phyloP scores from a whole-genome alignment of 2,888 invertebrate genomes.

The Orgyia antiqua region DNA sequence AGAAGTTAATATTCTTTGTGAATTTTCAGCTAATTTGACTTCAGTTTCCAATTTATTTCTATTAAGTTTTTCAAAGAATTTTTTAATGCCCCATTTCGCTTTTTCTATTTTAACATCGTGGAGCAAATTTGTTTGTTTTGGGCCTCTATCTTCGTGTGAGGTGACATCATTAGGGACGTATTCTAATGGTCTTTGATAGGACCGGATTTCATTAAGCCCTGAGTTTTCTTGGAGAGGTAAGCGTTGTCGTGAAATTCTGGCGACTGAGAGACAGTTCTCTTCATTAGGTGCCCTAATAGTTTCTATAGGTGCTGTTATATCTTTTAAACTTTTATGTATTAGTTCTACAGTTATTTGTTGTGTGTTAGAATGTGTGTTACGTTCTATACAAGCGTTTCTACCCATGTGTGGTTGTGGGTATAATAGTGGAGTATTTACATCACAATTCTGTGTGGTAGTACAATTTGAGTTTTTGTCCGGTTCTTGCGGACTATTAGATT shows the following conservation, averaged over 20 bases:
- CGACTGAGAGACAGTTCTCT: constrained; percentile 58
- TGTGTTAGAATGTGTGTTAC: constrained; percentile 76
- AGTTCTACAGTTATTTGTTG: constrained; percentile 71
- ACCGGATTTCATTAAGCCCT: constrained; percentile 51
- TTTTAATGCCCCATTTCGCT: constrained; percentile 61
- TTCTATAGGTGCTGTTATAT: constrained; percentile 44
- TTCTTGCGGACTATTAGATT: constrained; percentile 29
- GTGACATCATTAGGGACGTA: constrained; percentile 87
- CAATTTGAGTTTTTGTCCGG: constrained; percentile 61
- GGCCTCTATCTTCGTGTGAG: constrained; percentile 47
- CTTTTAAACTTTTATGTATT: constrained; percentile 82
- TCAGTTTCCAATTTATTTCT: constrained; percentile 70
- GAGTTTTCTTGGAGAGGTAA: constrained; percentile 42
- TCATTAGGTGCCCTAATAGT: constrained; percentile 27
- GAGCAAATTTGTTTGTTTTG: constrained; percentile 63
- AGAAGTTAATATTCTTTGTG: constrained; percentile 42
- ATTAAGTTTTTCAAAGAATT: constrained; percentile 59
- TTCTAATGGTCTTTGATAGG: constrained; percentile 70
- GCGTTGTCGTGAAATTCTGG: constrained; percentile 37
- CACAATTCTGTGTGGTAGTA: constrained; percentile 36
- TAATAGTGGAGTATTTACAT: constrained; percentile 73
- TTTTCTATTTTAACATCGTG: constrained; percentile 55
- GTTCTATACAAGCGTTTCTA: constrained; percentile 91
- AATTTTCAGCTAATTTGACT: constrained; percentile 68
- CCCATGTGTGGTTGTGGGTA: constrained; percentile 88